A percentile compares a stretch with the other conserved stretches of the same genome.
Evolutionary conservation across 2,888 invertebrate genomes (phyloP).

Genomic region (Drosophila fungiperda): DNA sequence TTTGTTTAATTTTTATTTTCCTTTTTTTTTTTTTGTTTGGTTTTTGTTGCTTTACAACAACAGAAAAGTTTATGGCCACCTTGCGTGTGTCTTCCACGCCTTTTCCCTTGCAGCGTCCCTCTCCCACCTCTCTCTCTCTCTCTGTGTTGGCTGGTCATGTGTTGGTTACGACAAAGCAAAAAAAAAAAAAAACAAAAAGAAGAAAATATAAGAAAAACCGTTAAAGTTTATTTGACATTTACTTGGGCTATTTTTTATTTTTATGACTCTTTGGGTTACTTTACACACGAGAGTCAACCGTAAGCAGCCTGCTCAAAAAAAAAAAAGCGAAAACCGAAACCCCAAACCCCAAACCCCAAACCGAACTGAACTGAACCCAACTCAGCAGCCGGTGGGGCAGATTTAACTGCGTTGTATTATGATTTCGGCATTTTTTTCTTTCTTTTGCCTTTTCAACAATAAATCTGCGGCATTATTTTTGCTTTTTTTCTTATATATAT

Average conservation of each 20-base stretch:
- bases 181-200: slow-evolving; percentile 2
- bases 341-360: slow-evolving; percentile 18
- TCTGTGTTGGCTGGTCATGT: slow-evolving; percentile 13
- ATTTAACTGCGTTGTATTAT: slow-evolving; percentile 26
- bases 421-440: slow-evolving; percentile 30
- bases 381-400: slow-evolving; percentile 25
- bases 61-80: slow-evolving; percentile 59
- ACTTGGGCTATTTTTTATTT: slow-evolving; percentile 82
- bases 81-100: slow-evolving; percentile 40
- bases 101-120: neutral
- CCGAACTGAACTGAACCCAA: slow-evolving; percentile 17
- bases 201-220: slow-evolving; percentile 69
- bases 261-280: slow-evolving; percentile 77
- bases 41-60: slow-evolving; percentile 12
- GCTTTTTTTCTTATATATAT: slow-evolving; percentile 6
- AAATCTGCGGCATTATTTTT: slow-evolving; percentile 71
- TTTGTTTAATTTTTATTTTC: neutral
- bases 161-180: slow-evolving; percentile 21
- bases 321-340: neutral
- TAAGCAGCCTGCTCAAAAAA: slow-evolving; percentile 15
- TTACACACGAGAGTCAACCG: slow-evolving; percentile 28
- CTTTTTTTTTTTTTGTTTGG: slow-evolving; percentile 39
- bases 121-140: no score
- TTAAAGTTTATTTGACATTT: slow-evolving; percentile 82
- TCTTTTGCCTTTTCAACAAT: slow-evolving; percentile 54